Evolutionary conservation across 2,797 vertebrate species (phyloP), one percentile per base, ranked within the genome.

Genomic region (Prunella strophiata): DNA sequence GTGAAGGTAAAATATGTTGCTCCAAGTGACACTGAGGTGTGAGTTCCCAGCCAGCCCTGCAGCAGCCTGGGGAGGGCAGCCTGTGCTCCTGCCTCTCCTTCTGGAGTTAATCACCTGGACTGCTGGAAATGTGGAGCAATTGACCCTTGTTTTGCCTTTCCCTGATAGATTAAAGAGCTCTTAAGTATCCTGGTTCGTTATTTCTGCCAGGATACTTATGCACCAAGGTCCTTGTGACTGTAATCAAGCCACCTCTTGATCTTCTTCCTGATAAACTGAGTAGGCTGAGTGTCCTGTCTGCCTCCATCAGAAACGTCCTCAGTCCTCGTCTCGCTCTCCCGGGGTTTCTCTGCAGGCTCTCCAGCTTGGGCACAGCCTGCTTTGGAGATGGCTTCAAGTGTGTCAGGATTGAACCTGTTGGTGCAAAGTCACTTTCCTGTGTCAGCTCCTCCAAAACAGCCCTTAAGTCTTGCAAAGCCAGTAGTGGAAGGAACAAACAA

Each of bases 181-280:
- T 93, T 93, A 94, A 94, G 94, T 96, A 96, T n/a, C 88, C 80
- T 93, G 93, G 57, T 90, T 95, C 94, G 88, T 96, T 97, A 94
- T 96, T 97, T 92, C 93, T 95, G 78, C 91, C 86, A 77, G 94
- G 92, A 83, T 88, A 91, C 93, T 94, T 91, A 74, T 0, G 3
- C 26, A 78, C 77, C 70, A 70, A 93, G 65, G 86, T 71, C 88
- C 92, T 95, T 92, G 78, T 95, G 81, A 93, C 78, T 92, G 91
- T 92, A 96, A 96, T 97, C 94, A 95, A 97, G 95, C 84, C 0
- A 19, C 87, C 91, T 92, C 96, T 96, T 94, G 95, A 96, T 96
- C 89, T 84, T 95, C 92, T 94, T 91, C 85, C 93, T 94, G 92
- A 96, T 91, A 97, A 95, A 90, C 63, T 67, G 73, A 85, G 54